Base-by-base conservation (phyloP, 2,888 invertebrate genomes). In the Dasypogon diadema region DNA sequence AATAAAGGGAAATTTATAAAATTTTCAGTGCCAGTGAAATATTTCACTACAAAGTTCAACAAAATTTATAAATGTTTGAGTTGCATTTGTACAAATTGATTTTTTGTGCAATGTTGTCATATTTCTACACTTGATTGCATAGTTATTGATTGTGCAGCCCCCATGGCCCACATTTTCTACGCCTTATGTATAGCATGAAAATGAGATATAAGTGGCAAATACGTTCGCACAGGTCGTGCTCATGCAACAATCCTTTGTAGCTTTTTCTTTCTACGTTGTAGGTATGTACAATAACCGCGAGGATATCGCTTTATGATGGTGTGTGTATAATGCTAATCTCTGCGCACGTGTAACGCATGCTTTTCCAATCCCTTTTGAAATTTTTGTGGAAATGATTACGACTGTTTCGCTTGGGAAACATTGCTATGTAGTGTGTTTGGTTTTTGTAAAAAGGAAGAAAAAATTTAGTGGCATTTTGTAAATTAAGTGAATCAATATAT, bases 131-230 rank as follows among this genome's bases (percentile, higher is more conserved):
- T 51, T 54, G 51, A 75, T 68, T 68, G 75, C 75, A 75, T 75
- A 65, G 56, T 75, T 75, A 75, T 75, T 75, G 75, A 75, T 75
- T 75, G 75, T 75, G 75, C 75, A 75, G 68, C 68, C 65, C 75
- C 68, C 70, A 75, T 75, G 75, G 75, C 75, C 75, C 75, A 75
- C 70, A 75, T 75, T 75, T 75, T 75, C 68, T 58, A 54, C 70
- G 70, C 14, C 54, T 70, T 70, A 70, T 70, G 54, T 70, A 70
- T 54, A 70, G 22, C 54, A 54, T 70, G 34, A 70, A 54, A 70
- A 34, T 54, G 14, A 48, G 37, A 70, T 54, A 70, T 70, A 70
- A 70, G 70, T 54, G 54, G 70, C 54, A 34, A 70, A 70, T 70
- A 70, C 70, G 70, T 54, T 70, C 54, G 70, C 70, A 70, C 54